phyloP scores from a whole-genome alignment of 2,888 invertebrate species.

The Mactromeris polynyma region DNA sequence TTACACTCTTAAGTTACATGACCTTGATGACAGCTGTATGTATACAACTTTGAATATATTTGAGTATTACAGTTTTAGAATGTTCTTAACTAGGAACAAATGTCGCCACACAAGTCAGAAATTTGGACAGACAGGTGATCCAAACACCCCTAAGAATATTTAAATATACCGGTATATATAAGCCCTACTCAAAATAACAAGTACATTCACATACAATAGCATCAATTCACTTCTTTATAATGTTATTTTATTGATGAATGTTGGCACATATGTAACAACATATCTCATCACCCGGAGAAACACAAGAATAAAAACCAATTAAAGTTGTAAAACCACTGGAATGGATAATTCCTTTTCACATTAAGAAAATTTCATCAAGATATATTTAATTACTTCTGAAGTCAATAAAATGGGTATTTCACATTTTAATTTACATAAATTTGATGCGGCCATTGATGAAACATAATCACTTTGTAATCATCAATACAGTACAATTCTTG shows the following conservation, averaged over 20 bases:
- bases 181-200: not conserved
- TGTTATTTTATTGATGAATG: not conserved
- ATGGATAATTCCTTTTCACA: not conserved
- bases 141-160: too few species aligned
- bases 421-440: not conserved
- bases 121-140: too few species aligned
- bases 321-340: not conserved
- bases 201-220: too few species aligned
- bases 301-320: not conserved
- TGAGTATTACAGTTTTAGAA: too few species aligned
- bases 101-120: too few species aligned
- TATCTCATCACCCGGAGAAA: not conserved
- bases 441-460: not conserved
- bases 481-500: not conserved
- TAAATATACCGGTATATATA: too few species aligned
- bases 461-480: not conserved
- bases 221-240: not conserved
- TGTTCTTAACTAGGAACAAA: too few species aligned
- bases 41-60: too few species aligned
- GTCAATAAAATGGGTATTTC: not conserved
- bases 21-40: too few species aligned
- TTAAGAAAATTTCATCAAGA: slow-evolving; percentile 1
- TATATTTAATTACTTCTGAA: not conserved
- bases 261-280: not conserved
- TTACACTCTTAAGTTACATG: too few species aligned